Evolutionary conservation across 2,113 vertebrate genomes (phyloP), one percentile per base, ranked within the genome.

Genomic region (Columba janthina): DNA sequence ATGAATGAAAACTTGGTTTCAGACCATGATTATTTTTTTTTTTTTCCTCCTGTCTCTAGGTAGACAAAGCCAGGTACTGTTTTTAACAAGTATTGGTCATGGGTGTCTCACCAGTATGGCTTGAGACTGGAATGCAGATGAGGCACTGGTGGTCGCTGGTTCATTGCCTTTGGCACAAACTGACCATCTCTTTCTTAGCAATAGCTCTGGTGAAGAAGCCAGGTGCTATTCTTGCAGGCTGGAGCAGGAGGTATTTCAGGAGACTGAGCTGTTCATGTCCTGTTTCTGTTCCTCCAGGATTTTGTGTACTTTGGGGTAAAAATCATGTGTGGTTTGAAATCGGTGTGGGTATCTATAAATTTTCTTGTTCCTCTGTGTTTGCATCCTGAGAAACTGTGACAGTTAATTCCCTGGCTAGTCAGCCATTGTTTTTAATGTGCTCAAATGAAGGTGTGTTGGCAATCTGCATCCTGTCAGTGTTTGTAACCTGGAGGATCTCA

Each of bases 161-260:
- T 92, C 58, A n/a, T 75, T 90, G 66, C 50, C 22, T 89, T 58
- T 88, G 87, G 62, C 74, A 58, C 61, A 36, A 36, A 79, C 36
- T 67, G 83, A 61, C 48, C 34, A n/a, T 12, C 36, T 83, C 31
- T 38, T 71, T 64, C 42, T 57, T 80, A 64, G 58, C 60, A 64
- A 2, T 66, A 51, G 4, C 10, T 72, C 50, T 80, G n/a, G 31
- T 58, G 54, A 79, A 72, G 66, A 92, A 72, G 24, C 31, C 42
- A 34, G 56, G 5, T 89, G 46, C 53, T 66, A 2, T 31, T 87
- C 38, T 70, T 93, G 13, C 17, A 62, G 80, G 44, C 46, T 77
- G 56, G 38, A 93, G 56, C 16, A 60, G 64, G 21, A 73, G 50
- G 5, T 64, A 5, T 87, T 91, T 67, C 48, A 42, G 67, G 25